These are phyloP conservation scores for Neoseiulus cucumeris DNA, from an alignment of 1,140 invertebrate genomes.

Conservation along the genomic window DNA sequence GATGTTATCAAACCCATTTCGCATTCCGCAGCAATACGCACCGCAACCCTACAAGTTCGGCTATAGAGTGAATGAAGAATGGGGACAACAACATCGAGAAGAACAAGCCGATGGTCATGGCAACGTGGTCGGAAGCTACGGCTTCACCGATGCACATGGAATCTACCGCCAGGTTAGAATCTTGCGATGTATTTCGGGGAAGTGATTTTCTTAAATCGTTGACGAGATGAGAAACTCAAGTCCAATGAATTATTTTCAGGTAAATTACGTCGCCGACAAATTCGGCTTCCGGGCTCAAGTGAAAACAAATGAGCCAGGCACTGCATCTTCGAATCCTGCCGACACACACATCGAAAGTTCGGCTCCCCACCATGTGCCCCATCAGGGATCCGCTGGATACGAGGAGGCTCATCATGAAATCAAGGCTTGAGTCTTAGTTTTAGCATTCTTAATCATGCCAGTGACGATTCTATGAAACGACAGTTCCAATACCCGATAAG, in stretches of 20 bases:
- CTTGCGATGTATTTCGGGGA: background rate
- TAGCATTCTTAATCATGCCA: too few relatives aligned
- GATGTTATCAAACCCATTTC: too few relatives aligned
- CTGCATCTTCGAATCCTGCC: background rate
- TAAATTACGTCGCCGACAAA: constrained; percentile 10
- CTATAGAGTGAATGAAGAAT: background rate
- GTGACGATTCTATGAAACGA: too few relatives aligned
- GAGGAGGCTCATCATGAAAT: too few relatives aligned
- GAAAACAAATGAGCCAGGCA: constrained; percentile 11
- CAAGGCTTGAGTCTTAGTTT: too few relatives aligned
- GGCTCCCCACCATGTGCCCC: background rate
- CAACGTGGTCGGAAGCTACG: constrained; percentile 10
- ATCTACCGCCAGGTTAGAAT: background rate
- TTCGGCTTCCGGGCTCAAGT: constrained; percentile 11
- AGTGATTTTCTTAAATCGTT: too few relatives aligned
- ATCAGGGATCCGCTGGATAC: background rate
- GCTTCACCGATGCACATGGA: constrained; percentile 10
- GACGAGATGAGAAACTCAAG: too few relatives aligned
- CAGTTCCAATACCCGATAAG: too few relatives aligned
- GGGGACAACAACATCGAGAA: background rate
- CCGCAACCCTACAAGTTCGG: constrained; percentile 7
- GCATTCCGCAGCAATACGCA: background rate
- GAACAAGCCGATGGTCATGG: constrained; percentile 4
- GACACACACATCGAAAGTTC: background rate
- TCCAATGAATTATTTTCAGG: background rate